Base-by-base conservation (phyloP, 2,113 vertebrate genomes). In the Vombatus ursinus region DNA sequence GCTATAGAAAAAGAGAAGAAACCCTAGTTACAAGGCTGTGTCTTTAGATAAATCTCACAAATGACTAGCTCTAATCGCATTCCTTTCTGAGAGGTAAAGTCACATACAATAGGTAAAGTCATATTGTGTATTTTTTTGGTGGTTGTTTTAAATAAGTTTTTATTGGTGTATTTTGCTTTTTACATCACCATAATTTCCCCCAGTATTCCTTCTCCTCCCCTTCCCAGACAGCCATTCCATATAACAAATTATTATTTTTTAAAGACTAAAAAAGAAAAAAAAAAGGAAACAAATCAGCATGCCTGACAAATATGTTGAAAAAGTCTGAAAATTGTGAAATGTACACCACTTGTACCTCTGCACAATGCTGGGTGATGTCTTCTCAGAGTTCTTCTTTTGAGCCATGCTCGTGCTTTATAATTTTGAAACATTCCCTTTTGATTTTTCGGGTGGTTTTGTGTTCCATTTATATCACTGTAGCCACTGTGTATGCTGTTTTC, bases 1-100 rank as follows among this genome's bases (percentile, higher is more conserved):
- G 99, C 99, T 99, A 96, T 2, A 8, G 22, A 48, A 92, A 50
- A 96, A 51, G 95, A 24, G 25, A 44, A 9, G 44, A 49, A 28
- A 61, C 12, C 9, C 10, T 49, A 0, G 0, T 97, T 89, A 96
- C 6, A n/a, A 8, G n/a, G n/a, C 16, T 8, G n/a, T 2, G 26
- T 44, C 19, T 84, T 16, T 44, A n/a, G n/a, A 23, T 8, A 84
- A n/a, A 23, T 23, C 19, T 84, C n/a, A 84, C n/a, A n/a, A 44
- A 44, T 44, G 37, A 84, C 68, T 44, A 84, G n/a, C 19, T 84
- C 19, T 44, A 22, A n/a, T 84, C 68, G 23, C 19, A 84, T 44
- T 44, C 16, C 16, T 84, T 44, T 44, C 3, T 6, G 19, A n/a
- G 37, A 14, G 37, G 61, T 68, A 68, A 37, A 68, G 31, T 68